These are phyloP conservation scores for Danio jaintianensis DNA, from an alignment of 2,797 vertebrate genomes.

Conservation along the genomic window DNA sequence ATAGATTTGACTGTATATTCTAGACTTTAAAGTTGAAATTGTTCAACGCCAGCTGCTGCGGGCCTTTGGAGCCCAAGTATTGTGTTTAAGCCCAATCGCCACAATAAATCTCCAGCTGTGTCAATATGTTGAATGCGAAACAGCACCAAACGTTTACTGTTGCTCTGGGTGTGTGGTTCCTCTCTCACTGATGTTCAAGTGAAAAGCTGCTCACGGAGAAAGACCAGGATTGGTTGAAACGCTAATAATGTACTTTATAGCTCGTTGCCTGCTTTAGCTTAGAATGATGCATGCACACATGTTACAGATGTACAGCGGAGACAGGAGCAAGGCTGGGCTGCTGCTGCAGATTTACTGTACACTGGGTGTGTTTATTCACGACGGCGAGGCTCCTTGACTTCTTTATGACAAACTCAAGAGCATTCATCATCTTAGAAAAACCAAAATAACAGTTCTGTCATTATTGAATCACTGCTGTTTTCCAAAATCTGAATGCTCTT, in stretches of 20 bases:
- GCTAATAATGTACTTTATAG: slow-evolving; percentile 12
- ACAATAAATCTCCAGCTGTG: slow-evolving; percentile 70
- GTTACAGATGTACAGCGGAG: slow-evolving; percentile 26
- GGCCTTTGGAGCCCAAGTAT: slow-evolving; percentile 5
- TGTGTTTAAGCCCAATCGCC: slow-evolving; percentile 26
- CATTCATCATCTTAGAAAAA: neutral
- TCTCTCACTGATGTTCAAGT: neutral
- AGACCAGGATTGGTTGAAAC: neutral
- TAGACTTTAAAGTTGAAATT: slow-evolving; percentile 9
- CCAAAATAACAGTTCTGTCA: neutral
- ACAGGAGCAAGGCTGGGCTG: neutral
- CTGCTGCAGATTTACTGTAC: slow-evolving; percentile 30
- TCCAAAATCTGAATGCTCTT: neutral
- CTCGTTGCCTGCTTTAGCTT: slow-evolving; percentile 11
- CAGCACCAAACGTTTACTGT: neutral
- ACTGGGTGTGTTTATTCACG: slow-evolving; percentile 3
- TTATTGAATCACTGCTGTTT: neutral
- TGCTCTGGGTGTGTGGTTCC: slow-evolving; percentile 2
- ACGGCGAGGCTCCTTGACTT: neutral
- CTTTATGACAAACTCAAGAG: slow-evolving; percentile 28
- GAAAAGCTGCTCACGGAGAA: neutral
- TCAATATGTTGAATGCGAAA: slow-evolving; percentile 56
- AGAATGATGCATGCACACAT: slow-evolving; percentile 36
- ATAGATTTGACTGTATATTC: slow-evolving; percentile 22
- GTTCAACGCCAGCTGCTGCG: slow-evolving; percentile 30